Evolutionary conservation across 2,797 vertebrate species (phyloP).

Genomic region (Chaetophractus vellerosus): DNA sequence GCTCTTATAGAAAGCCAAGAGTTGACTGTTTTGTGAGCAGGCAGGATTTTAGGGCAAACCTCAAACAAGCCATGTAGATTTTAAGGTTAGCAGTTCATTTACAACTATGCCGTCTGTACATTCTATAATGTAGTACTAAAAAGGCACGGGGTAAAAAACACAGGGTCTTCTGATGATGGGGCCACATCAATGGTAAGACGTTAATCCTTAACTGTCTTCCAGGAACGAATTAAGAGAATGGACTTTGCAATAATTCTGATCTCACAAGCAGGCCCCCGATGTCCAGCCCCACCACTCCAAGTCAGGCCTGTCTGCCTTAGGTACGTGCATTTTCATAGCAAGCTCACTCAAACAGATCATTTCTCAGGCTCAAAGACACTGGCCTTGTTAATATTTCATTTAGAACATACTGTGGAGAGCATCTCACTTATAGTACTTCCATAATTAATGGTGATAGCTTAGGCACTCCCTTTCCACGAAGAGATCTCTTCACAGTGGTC

Average conservation of each 20-base stretch:
- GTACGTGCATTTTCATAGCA: constrained; percentile 86
- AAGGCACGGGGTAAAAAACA: constrained; percentile 69
- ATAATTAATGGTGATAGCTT: constrained; percentile 95
- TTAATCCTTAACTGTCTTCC: constrained; percentile 90
- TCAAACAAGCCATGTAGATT: constrained; percentile 68
- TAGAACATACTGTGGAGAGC: constrained; percentile 92
- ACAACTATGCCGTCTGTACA: constrained; percentile 28
- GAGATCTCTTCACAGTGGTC: constrained; percentile 92
- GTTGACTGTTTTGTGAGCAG: constrained; percentile 63
- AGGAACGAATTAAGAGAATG: constrained; percentile 87
- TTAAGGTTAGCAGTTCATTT: constrained; percentile 66
- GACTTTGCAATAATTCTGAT: constrained; percentile 85
- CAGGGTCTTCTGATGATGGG: constrained; percentile 80
- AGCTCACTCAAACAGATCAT: constrained; percentile 86
- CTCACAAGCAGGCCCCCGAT: constrained; percentile 82
- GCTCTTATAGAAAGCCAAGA: neutral
- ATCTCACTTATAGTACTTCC: constrained; percentile 94
- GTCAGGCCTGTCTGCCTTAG: constrained; percentile 81
- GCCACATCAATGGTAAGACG: constrained; percentile 71
- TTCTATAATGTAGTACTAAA: neutral
- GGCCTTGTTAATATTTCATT: constrained; percentile 93
- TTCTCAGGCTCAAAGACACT: constrained; percentile 90
- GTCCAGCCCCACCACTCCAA: constrained; percentile 80
- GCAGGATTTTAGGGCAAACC: constrained; percentile 78
- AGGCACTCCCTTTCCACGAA: constrained; percentile 92